Conservation (phyloP, 1,140 invertebrate species). For the Drosophila rufa region DNA sequence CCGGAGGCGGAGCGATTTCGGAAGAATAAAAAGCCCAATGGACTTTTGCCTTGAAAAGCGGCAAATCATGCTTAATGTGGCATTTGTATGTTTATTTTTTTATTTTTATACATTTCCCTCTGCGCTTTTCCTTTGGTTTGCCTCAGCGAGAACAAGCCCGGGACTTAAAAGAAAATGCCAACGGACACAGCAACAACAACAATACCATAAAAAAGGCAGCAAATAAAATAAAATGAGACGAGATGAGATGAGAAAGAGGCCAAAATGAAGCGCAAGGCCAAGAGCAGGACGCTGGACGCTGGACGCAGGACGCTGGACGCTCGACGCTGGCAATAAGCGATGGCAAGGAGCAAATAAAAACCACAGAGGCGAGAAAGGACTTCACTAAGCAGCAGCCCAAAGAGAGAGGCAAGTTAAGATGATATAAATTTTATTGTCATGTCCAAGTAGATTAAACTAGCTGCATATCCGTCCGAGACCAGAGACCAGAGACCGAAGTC, state of each 20-base stretch:
- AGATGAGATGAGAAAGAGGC: conserved; percentile 30
- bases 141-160: conserved; percentile 61
- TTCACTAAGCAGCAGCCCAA: conserved; percentile 67
- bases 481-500: conserved; percentile 20
- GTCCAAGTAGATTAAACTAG: conserved; percentile 84
- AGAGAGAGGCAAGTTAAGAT: conserved; percentile 60
- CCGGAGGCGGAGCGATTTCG: not conserved
- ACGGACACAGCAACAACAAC: conserved; percentile 58
- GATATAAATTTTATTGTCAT: conserved; percentile 84
- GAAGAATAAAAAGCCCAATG: conserved; percentile 46
- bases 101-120: conserved; percentile 48
- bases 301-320: not conserved
- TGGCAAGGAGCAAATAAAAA: conserved; percentile 70
- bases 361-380: conserved; percentile 78
- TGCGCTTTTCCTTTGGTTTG: conserved; percentile 31
- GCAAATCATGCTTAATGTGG: conserved; percentile 84
- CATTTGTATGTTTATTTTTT: conserved; percentile 75
- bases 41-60: conserved; percentile 70
- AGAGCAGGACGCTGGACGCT: not conserved
- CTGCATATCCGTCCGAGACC: conserved; percentile 58
- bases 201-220: conserved; percentile 70
- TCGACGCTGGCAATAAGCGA: conserved; percentile 26
- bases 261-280: conserved; percentile 33
- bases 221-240: conserved; percentile 72
- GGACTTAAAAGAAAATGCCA: conserved; percentile 72